Conservation (phyloP, 2,888 invertebrate species). For the Mythimna loreyi region DNA sequence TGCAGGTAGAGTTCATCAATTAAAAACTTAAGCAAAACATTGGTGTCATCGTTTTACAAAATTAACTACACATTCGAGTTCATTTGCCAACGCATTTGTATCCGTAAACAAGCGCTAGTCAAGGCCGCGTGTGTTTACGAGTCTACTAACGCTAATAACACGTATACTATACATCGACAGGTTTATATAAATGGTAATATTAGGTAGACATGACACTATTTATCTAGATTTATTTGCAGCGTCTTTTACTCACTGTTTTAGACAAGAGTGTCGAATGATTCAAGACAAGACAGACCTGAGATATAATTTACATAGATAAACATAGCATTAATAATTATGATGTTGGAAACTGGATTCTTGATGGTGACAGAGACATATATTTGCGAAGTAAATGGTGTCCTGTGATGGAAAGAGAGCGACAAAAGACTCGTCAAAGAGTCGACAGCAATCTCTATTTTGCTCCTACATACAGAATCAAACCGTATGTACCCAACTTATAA, state of each 20-base stretch:
- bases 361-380: not conserved
- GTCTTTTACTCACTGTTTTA: slow-evolving; percentile 18
- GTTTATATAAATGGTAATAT: slow-evolving; percentile 64
- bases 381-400: not conserved
- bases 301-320: not conserved
- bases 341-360: slow-evolving; percentile 4
- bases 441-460: slow-evolving; percentile 5
- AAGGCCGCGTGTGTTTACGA: slow-evolving; percentile 84
- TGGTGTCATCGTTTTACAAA: slow-evolving; percentile 67
- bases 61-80: slow-evolving; percentile 72
- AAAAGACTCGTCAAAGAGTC: not conserved
- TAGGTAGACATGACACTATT: slow-evolving; percentile 36
- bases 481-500: slow-evolving; percentile 36
- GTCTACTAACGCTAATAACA: slow-evolving; percentile 70
- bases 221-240: slow-evolving; percentile 30
- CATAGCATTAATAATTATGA: slow-evolving; percentile 1
- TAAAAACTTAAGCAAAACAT: slow-evolving; percentile 50
- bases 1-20: slow-evolving; percentile 32
- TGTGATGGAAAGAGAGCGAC: not conserved
- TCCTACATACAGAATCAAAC: slow-evolving; percentile 4
- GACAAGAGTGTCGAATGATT: slow-evolving; percentile 15
- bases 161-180: slow-evolving; percentile 65
- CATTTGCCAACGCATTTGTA: slow-evolving; percentile 80
- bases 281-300: slow-evolving; percentile 1
- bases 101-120: slow-evolving; percentile 83